Percentiles rank a stretch among this genome's conserved stretches.
Evolutionary conservation across 1,140 invertebrate genomes (phyloP).

Genomic region (Akabosia matsudoensis): DNA sequence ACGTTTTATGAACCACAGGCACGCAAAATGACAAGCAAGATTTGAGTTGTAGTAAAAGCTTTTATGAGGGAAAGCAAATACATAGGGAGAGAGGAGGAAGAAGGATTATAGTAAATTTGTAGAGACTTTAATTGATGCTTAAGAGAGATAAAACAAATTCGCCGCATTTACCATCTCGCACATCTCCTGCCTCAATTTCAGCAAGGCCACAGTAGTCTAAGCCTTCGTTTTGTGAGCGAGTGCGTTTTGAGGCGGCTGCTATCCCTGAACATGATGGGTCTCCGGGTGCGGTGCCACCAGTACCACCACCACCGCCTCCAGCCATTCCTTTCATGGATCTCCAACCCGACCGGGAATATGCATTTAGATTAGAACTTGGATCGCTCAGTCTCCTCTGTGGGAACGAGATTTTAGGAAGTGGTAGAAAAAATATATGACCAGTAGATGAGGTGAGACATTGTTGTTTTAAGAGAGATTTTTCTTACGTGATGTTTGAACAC

Average conservation of each 20-base stretch:
- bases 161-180: constrained; percentile 76
- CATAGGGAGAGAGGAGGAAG: not conserved
- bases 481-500: constrained; percentile 62
- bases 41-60: not conserved
- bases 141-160: not conserved
- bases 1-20: not conserved
- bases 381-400: constrained; percentile 86
- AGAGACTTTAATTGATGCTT: not conserved
- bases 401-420: not conserved
- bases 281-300: constrained; percentile 59
- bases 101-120: not conserved
- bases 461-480: not conserved
- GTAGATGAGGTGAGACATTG: not conserved
- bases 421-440: too few species aligned
- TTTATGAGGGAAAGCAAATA: not conserved
- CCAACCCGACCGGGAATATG: constrained; percentile 79
- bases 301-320: constrained; percentile 52
- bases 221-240: constrained; percentile 86
- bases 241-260: constrained; percentile 49
- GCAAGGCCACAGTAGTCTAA: constrained; percentile 62
- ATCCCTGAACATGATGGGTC: not conserved
- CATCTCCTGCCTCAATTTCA: constrained; percentile 90
- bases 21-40: not conserved
- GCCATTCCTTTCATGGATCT: constrained; percentile 60
- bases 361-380: constrained; percentile 87